Percentiles rank a stretch among this genome's conserved stretches.
phyloP scores from a whole-genome alignment of 2,888 invertebrate species.

The Thysanoteuthis rhombus region DNA sequence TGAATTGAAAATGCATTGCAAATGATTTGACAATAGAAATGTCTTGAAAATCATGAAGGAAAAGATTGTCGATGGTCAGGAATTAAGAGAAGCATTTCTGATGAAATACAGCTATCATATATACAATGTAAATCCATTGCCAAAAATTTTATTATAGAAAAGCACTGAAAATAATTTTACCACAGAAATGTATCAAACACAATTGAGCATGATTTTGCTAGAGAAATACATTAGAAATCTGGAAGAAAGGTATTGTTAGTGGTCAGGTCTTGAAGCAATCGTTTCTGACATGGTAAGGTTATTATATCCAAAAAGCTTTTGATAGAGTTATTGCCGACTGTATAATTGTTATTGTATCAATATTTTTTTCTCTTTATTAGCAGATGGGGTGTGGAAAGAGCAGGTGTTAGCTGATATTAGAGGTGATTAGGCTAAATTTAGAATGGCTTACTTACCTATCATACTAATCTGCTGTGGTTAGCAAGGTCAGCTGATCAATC shows the following conservation, averaged over 20 bases:
- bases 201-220: no score
- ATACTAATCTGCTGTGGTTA: background rate
- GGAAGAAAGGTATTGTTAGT: background rate
- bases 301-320: background rate
- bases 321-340: background rate
- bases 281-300: background rate
- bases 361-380: background rate
- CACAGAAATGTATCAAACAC: no score
- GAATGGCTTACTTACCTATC: background rate
- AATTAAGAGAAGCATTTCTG: no score
- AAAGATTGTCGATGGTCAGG: no score
- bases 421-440: background rate
- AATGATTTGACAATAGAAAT: no score
- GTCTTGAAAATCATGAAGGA: no score
- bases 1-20: no score
- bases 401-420: background rate
- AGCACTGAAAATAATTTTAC: no score
- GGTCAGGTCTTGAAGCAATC: background rate
- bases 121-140: no score
- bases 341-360: background rate
- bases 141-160: no score
- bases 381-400: background rate
- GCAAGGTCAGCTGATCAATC: background rate
- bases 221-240: background rate
- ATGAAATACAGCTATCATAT: no score